Percentiles rank a stretch among this genome's conserved stretches.
These are phyloP conservation scores for Microcebus lehilahytsara DNA, from an alignment of 2,113 vertebrate genomes.

Conservation along the genomic window DNA sequence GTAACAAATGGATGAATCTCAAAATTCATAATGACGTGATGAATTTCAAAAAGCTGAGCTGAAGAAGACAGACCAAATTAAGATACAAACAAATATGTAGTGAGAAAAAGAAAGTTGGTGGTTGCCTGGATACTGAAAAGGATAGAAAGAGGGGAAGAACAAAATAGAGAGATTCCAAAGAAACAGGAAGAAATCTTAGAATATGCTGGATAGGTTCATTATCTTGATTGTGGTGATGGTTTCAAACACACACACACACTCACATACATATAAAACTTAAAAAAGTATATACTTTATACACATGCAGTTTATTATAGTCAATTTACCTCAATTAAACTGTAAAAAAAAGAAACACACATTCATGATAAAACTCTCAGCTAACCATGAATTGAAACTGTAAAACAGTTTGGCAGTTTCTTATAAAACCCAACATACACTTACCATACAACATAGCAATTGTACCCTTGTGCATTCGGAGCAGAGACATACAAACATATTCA, in stretches of 20 bases:
- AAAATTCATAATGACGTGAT: background rate
- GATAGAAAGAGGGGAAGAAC: background rate
- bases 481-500: background rate
- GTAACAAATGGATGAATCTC: background rate
- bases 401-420: background rate
- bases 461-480: background rate
- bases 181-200: background rate
- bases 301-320: background rate
- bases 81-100: background rate
- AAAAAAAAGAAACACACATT: background rate
- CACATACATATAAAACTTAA: background rate
- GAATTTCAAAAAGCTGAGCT: background rate
- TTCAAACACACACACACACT: background rate
- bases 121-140: background rate
- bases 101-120: background rate
- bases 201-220: background rate
- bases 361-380: background rate
- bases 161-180: background rate
- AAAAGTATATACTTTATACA: background rate
- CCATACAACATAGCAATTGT: background rate
- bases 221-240: background rate
- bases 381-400: background rate
- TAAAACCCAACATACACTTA: background rate
- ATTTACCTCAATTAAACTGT: background rate
- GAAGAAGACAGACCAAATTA: background rate